Evolutionary conservation across 1,140 invertebrate genomes (phyloP).

Genomic region (Mya arenaria): DNA sequence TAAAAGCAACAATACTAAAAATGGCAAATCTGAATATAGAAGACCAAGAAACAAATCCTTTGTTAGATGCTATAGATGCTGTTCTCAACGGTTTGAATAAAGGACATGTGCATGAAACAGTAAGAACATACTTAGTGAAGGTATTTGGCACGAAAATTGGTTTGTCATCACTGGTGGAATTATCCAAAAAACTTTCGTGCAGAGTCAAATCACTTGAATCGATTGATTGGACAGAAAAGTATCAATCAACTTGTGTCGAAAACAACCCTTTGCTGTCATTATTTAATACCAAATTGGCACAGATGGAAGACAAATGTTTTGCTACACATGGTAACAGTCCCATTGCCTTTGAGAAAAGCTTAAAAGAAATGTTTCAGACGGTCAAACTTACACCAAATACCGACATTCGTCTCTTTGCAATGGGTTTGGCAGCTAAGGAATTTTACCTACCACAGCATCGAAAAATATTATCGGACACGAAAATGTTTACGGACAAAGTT

Average conservation of each 20-base stretch:
- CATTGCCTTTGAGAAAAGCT: not conserved
- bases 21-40: not conserved
- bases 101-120: not conserved
- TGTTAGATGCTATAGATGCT: not conserved
- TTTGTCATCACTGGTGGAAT: not conserved
- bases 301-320: not conserved
- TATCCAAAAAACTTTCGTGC: slow-evolving; percentile 2
- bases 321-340: not conserved
- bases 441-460: slow-evolving; percentile 1
- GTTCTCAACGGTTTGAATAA: not conserved
- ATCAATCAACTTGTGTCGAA: not conserved
- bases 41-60: not conserved
- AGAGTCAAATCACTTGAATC: not conserved
- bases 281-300: not conserved
- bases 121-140: slow-evolving; percentile 17
- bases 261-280: not conserved
- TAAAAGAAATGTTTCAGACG: not conserved
- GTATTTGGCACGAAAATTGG: not conserved
- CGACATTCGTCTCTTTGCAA: not conserved
- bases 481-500: not conserved
- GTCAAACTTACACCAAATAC: not conserved
- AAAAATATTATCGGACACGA: not conserved
- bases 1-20: not conserved
- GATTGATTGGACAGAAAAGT: not conserved
- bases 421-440: not conserved